Conservation (phyloP, 1,140 invertebrate genomes). For the Sweltsa coloradensis region DNA sequence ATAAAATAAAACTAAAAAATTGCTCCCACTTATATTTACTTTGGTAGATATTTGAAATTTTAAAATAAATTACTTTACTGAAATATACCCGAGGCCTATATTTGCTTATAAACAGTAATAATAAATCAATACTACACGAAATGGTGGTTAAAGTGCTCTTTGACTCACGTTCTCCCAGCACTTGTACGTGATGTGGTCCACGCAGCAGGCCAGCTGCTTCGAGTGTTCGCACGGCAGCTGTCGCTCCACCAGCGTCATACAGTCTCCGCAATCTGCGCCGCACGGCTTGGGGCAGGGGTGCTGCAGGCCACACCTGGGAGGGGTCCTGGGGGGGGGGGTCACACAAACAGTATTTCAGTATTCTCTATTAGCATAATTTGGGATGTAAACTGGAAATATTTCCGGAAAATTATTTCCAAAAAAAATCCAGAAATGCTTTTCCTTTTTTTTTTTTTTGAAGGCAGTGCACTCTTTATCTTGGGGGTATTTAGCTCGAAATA, state of each 20-base stretch:
- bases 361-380: constrained; percentile 12
- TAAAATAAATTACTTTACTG: no score
- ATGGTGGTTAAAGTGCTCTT: no score
- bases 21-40: no score
- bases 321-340: neutral
- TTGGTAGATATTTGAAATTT: no score
- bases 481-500: no score
- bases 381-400: constrained; percentile 8
- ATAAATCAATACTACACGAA: no score
- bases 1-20: no score
- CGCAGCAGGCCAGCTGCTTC: constrained; percentile 19
- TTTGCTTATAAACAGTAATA: no score
- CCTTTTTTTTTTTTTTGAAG: constrained; percentile 15
- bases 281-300: constrained; percentile 11
- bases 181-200: constrained; percentile 24
- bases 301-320: neutral
- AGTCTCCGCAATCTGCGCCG: constrained; percentile 13
- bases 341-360: constrained; percentile 3
- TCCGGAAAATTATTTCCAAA: constrained; percentile 15
- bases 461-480: constrained; percentile 24
- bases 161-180: constrained; percentile 28
- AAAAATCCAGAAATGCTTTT: constrained; percentile 15
- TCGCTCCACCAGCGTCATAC: constrained; percentile 4
- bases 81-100: no score
- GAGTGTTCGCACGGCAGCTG: constrained; percentile 34